Percentiles rank a stretch among this genome's conserved stretches.
Evolutionary conservation across 2,113 vertebrate species (phyloP).

Genomic region (Muscicapa adusta): DNA sequence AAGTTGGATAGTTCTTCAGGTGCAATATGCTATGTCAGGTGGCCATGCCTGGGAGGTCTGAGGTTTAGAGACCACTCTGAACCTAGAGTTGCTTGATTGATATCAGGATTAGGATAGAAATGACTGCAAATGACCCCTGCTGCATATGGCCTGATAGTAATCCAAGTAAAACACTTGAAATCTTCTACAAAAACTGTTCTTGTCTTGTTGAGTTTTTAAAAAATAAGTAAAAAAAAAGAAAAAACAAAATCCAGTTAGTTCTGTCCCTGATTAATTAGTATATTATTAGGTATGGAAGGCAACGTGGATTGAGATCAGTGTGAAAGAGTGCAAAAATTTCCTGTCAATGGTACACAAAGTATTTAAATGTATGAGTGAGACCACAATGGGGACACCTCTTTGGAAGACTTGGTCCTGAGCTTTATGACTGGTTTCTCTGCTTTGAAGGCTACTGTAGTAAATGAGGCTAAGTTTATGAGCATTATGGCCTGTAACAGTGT

Average conservation of each 20-base stretch:
- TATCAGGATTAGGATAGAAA: conserved; percentile 29
- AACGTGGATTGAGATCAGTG: background rate
- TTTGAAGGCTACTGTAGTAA: background rate
- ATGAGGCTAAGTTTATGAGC: background rate
- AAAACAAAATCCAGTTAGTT: background rate
- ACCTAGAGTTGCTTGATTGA: conserved; percentile 13
- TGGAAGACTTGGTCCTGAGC: background rate
- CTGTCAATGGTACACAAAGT: background rate
- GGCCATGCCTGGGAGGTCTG: conserved; percentile 38
- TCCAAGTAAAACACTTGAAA: background rate
- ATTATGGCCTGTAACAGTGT: background rate
- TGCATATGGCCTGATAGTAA: background rate
- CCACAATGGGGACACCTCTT: background rate
- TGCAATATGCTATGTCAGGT: conserved; percentile 60
- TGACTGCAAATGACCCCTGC: background rate
- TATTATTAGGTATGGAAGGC: background rate
- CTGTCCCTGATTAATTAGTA: background rate
- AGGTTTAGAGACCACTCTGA: conserved; percentile 35
- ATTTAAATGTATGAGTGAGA: background rate
- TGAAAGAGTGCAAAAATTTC: background rate
- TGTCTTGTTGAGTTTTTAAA: background rate
- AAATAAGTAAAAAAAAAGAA: background rate
- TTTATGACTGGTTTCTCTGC: background rate
- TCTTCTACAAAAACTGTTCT: background rate
- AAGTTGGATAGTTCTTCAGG: conserved; percentile 34